Base-by-base conservation (phyloP, 1,140 invertebrate genomes). In the Belonocnema kinseyi region DNA sequence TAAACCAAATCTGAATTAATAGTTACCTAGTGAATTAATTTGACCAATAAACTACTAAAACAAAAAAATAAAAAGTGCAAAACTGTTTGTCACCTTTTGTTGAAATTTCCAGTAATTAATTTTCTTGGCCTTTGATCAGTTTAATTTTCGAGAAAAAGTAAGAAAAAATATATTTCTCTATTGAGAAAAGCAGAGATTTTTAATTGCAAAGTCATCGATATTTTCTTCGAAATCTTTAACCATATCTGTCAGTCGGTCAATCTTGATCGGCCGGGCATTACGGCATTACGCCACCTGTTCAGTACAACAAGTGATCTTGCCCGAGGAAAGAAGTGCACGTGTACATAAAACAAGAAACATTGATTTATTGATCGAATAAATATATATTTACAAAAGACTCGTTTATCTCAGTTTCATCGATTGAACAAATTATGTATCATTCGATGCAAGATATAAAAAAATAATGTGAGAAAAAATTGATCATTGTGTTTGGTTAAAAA, bases 201-300 rank as follows among this genome's bases (percentile, higher is more conserved):
- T 26, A n/a, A 66, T 46, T 66, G 58, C 61, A n/a, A 40, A 66
- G 61, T 40, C 61, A 66, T 66, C 14, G 61, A 66, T 40, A 21
- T 40, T 66, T 66, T 66, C 8, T 33, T 33, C 26, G 7, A 66
- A 66, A 66, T 66, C 26, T 66, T 66, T 66, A 46, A 40, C 61
- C 61, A 66, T 66, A 66, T 66, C 61, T 66, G 61, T 66, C 61
- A 66, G 61, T 66, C 61, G 61, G 61, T 66, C 61, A 40, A 66
- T 66, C 61, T 66, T 66, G 26, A n/a, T 33, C 61, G 16, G 61
- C 33, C 61, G 46, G 21, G 54, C n/a, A 66, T 46, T 46, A 46
- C 40, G 40, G 58, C 26, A 66, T 40, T 40, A 66, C 26, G 61
- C 61, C 61, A 66, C 61, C 61, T 66, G 61, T 66, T 40, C 61